Conservation (phyloP, 2,113 vertebrate species). For the Periophthalmus modestus region DNA sequence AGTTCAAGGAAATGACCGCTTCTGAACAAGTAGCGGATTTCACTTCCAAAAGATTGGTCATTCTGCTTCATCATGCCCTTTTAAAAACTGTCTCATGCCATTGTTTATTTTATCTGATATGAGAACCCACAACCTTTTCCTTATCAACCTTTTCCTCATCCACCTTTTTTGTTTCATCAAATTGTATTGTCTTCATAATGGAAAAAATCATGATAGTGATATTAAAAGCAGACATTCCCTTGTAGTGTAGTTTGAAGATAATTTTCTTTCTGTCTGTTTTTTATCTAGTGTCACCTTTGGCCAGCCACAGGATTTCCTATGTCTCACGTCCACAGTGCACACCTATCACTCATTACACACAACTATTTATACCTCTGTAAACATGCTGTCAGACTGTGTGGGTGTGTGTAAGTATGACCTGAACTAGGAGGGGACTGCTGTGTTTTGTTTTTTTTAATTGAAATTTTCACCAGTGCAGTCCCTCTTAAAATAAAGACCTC, state of each 20-base stretch:
- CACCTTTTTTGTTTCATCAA: not conserved
- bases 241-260: constrained; percentile 10
- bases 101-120: not conserved
- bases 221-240: constrained; percentile 12
- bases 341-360: constrained; percentile 52
- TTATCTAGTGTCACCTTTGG: constrained; percentile 37
- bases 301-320: constrained; percentile 64
- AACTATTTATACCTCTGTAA: constrained; percentile 64
- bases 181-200: not conserved
- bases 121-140: not conserved
- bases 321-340: constrained; percentile 53
- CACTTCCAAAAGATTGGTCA: constrained; percentile 37
- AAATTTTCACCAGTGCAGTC: constrained; percentile 33
- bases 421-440: constrained; percentile 32
- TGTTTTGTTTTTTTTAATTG: constrained; percentile 35
- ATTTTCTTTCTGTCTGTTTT: constrained; percentile 5
- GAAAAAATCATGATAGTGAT: not conserved
- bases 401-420: constrained; percentile 41
- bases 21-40: constrained; percentile 43
- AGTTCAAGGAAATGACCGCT: constrained; percentile 24
- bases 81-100: not conserved
- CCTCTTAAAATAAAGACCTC: constrained; percentile 28
- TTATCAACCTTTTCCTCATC: not conserved
- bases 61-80: constrained; percentile 52
- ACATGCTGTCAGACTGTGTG: constrained; percentile 52